A percentile compares a stretch with the other conserved stretches of the same genome.
Conservation (phyloP, 2,797 vertebrate genomes). For the Muraenolepis orangiensis region DNA sequence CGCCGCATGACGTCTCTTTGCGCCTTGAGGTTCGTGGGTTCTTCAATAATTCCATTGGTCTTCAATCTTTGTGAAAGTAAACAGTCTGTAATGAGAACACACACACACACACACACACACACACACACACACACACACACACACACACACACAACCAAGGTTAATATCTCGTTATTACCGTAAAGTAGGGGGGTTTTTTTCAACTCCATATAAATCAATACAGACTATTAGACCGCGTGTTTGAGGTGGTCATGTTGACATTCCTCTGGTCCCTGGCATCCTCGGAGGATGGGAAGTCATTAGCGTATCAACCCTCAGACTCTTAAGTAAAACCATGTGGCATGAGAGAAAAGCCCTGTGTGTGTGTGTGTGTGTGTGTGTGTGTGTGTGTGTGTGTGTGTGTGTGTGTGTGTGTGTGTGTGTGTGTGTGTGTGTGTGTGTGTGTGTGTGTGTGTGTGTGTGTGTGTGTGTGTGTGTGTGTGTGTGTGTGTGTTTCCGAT, state of each 20-base stretch:
- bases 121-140: neutral
- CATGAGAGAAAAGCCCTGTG: conserved; percentile 34
- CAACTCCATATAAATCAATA: neutral
- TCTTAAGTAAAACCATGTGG: conserved; percentile 66
- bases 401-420: too few relatives aligned
- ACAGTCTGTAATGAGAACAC: conserved; percentile 66
- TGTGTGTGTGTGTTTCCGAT: neutral
- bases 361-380: conserved; percentile 21
- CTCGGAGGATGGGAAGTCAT: conserved; percentile 58
- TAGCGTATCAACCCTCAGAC: conserved; percentile 67
- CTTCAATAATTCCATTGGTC: conserved; percentile 71
- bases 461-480: too few relatives aligned
- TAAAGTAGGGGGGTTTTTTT: neutral
- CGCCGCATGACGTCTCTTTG: conserved; percentile 59
- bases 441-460: neutral
- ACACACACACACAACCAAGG: neutral
- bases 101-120: neutral
- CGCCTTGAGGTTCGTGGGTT: conserved; percentile 71
- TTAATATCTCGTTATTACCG: neutral
- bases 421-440: neutral
- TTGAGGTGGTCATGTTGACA: conserved; percentile 6
- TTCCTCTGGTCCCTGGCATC: conserved; percentile 23
- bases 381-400: neutral
- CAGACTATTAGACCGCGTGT: neutral
- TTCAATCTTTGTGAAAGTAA: conserved; percentile 71